Conservation (phyloP, 2,888 invertebrate genomes). For the Chesias legatella region DNA sequence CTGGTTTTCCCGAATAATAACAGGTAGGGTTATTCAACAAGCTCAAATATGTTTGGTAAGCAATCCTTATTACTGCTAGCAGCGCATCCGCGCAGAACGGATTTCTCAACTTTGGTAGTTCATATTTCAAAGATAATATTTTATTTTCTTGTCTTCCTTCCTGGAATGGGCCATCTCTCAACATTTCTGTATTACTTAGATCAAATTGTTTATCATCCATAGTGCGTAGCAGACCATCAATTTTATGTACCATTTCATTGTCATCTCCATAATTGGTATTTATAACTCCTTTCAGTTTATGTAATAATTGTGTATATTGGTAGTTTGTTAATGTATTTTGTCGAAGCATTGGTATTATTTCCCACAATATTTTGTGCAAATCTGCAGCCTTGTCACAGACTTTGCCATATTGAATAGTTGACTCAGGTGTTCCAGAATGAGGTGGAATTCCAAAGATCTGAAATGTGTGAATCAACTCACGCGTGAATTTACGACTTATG, state of each 20-base stretch:
- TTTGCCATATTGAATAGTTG: conserved; percentile 1
- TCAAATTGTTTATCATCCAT: conserved; percentile 20
- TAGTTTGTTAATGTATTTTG: conserved; percentile 12
- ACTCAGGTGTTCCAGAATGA: not conserved
- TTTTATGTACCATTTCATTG: conserved; percentile 20
- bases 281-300: conserved; percentile 16
- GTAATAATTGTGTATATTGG: conserved; percentile 13
- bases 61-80: conserved; percentile 8
- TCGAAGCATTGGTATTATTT: conserved; percentile 16
- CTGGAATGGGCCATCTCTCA: no score
- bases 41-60: conserved; percentile 8
- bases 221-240: conserved; percentile 19
- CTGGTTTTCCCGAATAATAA: not conserved
- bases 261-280: conserved; percentile 12
- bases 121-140: not conserved
- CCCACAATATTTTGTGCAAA: conserved; percentile 11
- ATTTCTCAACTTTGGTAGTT: conserved; percentile 10
- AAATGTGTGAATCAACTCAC: no score
- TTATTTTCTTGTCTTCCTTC: no score
- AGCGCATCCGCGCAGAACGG: conserved; percentile 12
- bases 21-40: conserved; percentile 11
- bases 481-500: no score
- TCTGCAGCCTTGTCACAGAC: conserved; percentile 14
- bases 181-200: not conserved
- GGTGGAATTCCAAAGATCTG: not conserved